Conservation (phyloP, 2,888 invertebrate genomes). For the Drosophila diplacantha region DNA sequence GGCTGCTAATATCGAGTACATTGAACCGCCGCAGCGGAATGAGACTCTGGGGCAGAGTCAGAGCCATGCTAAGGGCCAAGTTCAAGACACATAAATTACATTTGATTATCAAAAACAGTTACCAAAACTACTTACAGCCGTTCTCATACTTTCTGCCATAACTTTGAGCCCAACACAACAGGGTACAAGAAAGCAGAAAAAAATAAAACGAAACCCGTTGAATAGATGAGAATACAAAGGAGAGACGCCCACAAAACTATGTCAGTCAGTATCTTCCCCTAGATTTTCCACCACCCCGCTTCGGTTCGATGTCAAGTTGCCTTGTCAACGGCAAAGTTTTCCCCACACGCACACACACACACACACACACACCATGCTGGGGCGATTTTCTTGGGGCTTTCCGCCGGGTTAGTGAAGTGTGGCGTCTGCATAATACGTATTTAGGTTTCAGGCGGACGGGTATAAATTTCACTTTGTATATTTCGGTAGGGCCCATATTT, state of each 20-base stretch:
- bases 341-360: conserved; percentile 14
- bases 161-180: conserved; percentile 23
- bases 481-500: conserved; percentile 51
- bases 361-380: conserved; percentile 3
- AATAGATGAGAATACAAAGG: conserved; percentile 50
- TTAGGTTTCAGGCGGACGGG: conserved; percentile 49
- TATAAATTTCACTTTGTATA: conserved; percentile 62
- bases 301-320: conserved; percentile 33
- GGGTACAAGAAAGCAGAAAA: conserved; percentile 40
- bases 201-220: conserved; percentile 17
- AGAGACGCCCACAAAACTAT: conserved; percentile 49
- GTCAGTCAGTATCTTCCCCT: conserved; percentile 29
- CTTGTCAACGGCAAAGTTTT: conserved; percentile 54
- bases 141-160: conserved; percentile 39
- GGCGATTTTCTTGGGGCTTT: conserved; percentile 28
- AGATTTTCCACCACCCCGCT: conserved; percentile 3
- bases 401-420: conserved; percentile 27
- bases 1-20: conserved; percentile 36
- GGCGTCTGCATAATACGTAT: conserved; percentile 56
- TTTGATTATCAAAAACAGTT: conserved; percentile 62
- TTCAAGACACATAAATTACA: conserved; percentile 55
- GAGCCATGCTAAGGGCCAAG: conserved; percentile 30
- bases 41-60: background rate
- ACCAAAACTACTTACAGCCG: conserved; percentile 53
- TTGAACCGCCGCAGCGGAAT: conserved; percentile 24